Percentiles rank a stretch among this genome's conserved stretches.
Conservation (phyloP, 2,113 vertebrate species). For the cattle (Bos taurus) region ARS-UCD2.0 NC_037332.1:28228501-28229000, state of each 20-base stretch:
- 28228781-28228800: not conserved
- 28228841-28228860: not conserved
- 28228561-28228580: not conserved
- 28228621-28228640: not conserved
- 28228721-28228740: not conserved
- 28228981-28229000: not conserved
- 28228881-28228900: rapidly evolving
- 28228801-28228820: not conserved
- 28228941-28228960: not conserved
- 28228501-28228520: not conserved
- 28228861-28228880: not conserved
- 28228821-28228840: not conserved
- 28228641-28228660: not conserved
- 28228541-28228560: not conserved
- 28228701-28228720: not conserved
- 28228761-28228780: not conserved
- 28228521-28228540: not conserved
- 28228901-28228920: not conserved
- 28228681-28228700: not conserved
- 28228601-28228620: not conserved
- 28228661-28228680: not conserved
- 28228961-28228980: not conserved
- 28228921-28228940: not conserved
- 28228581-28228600: not conserved
- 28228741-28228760: not conserved